These are phyloP conservation scores for Pseudolaguvia tuberculata DNA, from an alignment of 2,113 vertebrate species.

Conservation along the genomic window DNA sequence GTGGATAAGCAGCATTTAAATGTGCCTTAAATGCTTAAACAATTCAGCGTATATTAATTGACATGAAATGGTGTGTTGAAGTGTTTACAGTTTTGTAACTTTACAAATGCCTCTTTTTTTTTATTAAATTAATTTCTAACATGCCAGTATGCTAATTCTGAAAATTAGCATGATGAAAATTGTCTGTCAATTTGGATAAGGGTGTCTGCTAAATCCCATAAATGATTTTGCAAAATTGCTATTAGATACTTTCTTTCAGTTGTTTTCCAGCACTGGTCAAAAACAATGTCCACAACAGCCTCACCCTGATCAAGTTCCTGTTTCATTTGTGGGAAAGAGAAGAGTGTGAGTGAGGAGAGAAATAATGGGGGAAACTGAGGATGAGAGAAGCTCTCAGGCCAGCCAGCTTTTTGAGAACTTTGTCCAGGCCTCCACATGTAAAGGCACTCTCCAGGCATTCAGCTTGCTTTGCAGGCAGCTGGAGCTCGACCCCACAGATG, in stretches of 20 bases:
- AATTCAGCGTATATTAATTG: too few species aligned
- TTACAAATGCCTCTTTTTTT: too few species aligned
- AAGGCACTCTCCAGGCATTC: slow-evolving; percentile 92
- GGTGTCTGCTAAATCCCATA: too few species aligned
- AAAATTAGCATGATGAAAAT: too few species aligned
- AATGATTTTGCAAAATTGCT: too few species aligned
- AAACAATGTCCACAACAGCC: slow-evolving; percentile 17
- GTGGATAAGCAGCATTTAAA: background rate
- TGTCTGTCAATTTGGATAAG: background rate
- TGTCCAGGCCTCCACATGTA: slow-evolving; percentile 87
- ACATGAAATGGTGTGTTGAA: too few species aligned
- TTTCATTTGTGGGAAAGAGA: background rate
- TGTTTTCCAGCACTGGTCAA: background rate
- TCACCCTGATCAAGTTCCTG: slow-evolving; percentile 15
- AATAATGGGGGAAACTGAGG: slow-evolving; percentile 83
- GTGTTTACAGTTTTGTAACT: too few species aligned
- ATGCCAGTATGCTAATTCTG: too few species aligned
- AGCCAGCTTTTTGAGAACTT: slow-evolving; percentile 92
- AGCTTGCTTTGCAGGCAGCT: slow-evolving; percentile 86
- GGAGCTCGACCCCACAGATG: slow-evolving; percentile 82
- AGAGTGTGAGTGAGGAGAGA: slow-evolving; percentile 26
- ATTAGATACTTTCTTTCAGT: too few species aligned
- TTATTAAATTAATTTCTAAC: too few species aligned
- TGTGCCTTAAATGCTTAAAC: too few species aligned
- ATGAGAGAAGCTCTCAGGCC: slow-evolving; percentile 78